Evolutionary conservation across 2,113 vertebrate genomes (phyloP).

Genomic region (Forbesichthys papilliferus): DNA sequence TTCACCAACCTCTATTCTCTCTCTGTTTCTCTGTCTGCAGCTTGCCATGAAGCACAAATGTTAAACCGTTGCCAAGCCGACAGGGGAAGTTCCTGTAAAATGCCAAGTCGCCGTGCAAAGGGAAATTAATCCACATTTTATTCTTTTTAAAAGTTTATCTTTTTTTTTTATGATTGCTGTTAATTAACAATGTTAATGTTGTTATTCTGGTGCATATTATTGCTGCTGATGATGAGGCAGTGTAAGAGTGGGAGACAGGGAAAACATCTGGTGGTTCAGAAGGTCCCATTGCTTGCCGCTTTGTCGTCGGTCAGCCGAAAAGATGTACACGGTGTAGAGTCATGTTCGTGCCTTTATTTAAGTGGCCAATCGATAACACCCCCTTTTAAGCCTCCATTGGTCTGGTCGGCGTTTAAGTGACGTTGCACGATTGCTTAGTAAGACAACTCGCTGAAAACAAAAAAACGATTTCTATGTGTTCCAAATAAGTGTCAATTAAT

Average conservation of each 20-base stretch:
- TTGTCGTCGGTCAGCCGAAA: constrained; percentile 24
- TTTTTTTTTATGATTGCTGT: constrained; percentile 46
- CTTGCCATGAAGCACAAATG: constrained; percentile 99
- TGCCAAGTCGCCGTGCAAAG: constrained; percentile 40
- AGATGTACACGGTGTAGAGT: neutral
- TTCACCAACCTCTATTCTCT: constrained; percentile 3
- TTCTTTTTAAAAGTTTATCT: constrained; percentile 42
- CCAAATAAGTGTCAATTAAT: too few species aligned
- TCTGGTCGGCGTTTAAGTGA: too few species aligned
- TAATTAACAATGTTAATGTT: constrained; percentile 55
- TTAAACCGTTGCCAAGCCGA: constrained; percentile 80
- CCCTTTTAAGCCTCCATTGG: neutral
- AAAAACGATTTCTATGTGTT: too few species aligned
- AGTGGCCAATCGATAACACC: neutral
- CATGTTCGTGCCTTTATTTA: constrained; percentile 15
- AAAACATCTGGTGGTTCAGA: neutral
- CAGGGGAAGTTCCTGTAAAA: constrained; percentile 54
- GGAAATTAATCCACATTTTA: constrained; percentile 59
- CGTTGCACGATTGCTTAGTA: too few species aligned
- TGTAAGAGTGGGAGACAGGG: constrained; percentile 11
- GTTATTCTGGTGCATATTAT: constrained; percentile 27
- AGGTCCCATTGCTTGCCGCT: constrained; percentile 13
- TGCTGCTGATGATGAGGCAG: constrained; percentile 16
- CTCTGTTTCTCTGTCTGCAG: constrained; percentile 73
- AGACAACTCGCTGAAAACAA: too few species aligned